Evolutionary conservation across 2,113 vertebrate species (phyloP).

Genomic region (Peromyscus maniculatus): DNA sequence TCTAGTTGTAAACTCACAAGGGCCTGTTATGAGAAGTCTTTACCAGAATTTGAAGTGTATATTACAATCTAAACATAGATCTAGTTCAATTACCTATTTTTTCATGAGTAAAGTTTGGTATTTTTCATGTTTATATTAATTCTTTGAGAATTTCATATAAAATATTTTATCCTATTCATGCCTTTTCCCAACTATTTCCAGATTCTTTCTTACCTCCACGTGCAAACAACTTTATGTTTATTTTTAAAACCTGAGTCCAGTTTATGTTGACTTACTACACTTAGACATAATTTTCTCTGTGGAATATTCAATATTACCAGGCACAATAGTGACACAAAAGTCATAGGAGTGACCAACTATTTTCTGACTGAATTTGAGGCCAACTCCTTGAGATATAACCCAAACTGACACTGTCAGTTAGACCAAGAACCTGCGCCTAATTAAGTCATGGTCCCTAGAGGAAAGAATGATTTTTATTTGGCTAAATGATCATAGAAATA

Average conservation of each 20-base stretch:
- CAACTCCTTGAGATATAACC: not conserved
- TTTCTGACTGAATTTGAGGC: not conserved
- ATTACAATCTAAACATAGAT: not conserved
- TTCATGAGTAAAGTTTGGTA: not conserved
- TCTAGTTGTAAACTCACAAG: fast-evolving
- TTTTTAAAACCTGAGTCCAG: not conserved
- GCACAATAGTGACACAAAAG: not conserved
- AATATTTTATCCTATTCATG: not conserved
- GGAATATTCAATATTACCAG: not conserved
- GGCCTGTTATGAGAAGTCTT: not conserved
- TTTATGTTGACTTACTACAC: not conserved
- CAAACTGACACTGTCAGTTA: not conserved
- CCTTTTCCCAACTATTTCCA: not conserved
- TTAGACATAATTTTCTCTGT: not conserved
- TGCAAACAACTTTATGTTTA: not conserved
- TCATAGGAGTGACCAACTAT: not conserved
- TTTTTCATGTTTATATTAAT: not conserved
- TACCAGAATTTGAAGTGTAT: not conserved
- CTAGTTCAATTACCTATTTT: not conserved
- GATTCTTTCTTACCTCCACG: no score
- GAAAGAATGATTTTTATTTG: not conserved
- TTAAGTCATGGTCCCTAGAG: not conserved
- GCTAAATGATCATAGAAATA: not conserved
- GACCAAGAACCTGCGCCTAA: not conserved
- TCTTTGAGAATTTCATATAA: not conserved